Evolutionary conservation across 2,797 vertebrate genomes (phyloP), one percentile per base, ranked within the genome.

Genomic region (Forpus xanthops): DNA sequence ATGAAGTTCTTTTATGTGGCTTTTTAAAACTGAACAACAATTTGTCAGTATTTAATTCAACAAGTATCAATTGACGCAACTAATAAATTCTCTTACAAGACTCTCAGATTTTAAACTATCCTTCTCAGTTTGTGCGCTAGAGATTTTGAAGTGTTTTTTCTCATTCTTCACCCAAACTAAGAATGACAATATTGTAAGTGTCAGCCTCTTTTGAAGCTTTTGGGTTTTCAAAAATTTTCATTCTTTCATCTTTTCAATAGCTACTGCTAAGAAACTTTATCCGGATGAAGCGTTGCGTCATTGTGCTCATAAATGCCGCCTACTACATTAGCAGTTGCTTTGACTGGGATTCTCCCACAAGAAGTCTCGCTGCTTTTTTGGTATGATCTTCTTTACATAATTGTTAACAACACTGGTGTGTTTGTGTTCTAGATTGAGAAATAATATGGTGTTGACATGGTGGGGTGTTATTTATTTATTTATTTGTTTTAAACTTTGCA

Each of bases 251-350:
- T 92, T 87, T 93, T 88, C 86, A 93, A 92, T 97, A 99, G 99
- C 96, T 99, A 89, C 98, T 99, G 84, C 97, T 99, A 75, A 98
- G 98, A 90, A 99, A 99, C 98, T 99, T 99, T 84, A 98, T 98
- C 97, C 98, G 99, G 93, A 98, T 98, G 88, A 98, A 99, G 85
- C 98, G 98, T 90, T 99, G 99, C 96, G 94, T 99, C 98, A 98
- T 99, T 98, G 98, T 98, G 71, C 98, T 99, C 21, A 98, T 99
- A 96, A 99, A 98, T 94, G 97, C 98, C 21, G 98, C 98, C 72
- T 99, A 98, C 98, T 99, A 98, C 96, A 96, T 99, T 97, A 99
- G 99, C 98, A 99, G 99, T 98, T 99, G 99, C 98, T 99, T 99
- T 92, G 99, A 99, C 85, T 99, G 99, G 99, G 99, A 99, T 87